These are phyloP conservation scores for Polyergus mexicanus DNA, from an alignment of 1,140 invertebrate genomes.

Conservation along the genomic window DNA sequence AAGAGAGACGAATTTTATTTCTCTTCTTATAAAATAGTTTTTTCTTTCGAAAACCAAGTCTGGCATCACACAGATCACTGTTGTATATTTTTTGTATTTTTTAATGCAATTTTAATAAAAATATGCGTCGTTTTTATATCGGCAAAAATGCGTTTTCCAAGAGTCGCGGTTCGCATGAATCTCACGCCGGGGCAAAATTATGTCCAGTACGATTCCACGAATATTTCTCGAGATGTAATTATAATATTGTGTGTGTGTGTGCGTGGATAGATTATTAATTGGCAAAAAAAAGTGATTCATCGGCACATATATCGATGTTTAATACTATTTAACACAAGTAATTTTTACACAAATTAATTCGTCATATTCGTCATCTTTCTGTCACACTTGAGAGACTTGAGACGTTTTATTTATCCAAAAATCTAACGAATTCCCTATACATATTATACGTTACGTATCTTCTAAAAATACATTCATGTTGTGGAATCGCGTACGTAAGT, in stretches of 20 bases:
- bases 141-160: neutral
- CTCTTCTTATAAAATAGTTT: neutral
- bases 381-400: neutral
- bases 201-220: neutral
- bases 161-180: constrained; percentile 23
- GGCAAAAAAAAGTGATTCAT: neutral
- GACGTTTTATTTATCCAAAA: neutral
- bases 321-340: neutral
- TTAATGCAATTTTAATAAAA: neutral
- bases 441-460: neutral
- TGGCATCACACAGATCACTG: too few relatives aligned
- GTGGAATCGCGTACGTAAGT: neutral
- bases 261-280: constrained; percentile 29
- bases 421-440: neutral
- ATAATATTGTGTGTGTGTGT: neutral
- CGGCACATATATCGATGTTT: too few relatives aligned
- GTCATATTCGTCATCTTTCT: neutral
- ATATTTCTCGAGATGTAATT: constrained; percentile 22
- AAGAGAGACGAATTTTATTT: neutral
- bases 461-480: neutral
- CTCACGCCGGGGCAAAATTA: constrained; percentile 12
- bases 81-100: neutral
- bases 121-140: constrained; percentile 22
- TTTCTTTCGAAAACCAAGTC: neutral
- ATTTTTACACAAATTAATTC: constrained; percentile 1